phyloP scores from a whole-genome alignment of 2,888 invertebrate species.

The Stratiomys singularior region DNA sequence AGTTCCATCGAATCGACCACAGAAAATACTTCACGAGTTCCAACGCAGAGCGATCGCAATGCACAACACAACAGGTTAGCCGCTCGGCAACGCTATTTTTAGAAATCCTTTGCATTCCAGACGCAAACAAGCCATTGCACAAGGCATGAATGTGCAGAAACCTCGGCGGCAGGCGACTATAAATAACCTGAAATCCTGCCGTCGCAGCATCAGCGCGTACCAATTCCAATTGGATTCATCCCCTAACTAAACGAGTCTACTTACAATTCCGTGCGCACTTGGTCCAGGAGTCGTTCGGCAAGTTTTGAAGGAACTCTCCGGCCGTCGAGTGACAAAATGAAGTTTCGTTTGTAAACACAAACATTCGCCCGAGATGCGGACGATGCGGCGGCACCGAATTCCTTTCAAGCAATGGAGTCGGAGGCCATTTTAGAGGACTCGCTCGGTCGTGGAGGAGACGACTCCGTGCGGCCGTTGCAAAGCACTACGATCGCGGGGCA shows the following conservation, averaged over 20 bases:
- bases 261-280: too few species aligned
- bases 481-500: background rate
- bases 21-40: too few species aligned
- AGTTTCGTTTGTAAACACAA: constrained; percentile 17
- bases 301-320: background rate
- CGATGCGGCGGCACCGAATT: background rate
- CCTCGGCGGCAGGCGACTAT: background rate
- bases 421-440: constrained; percentile 17
- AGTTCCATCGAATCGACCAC: too few species aligned
- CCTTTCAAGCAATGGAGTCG: background rate
- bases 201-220: background rate
- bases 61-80: constrained; percentile 21
- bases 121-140: background rate
- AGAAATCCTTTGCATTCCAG: constrained; percentile 34
- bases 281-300: too few species aligned
- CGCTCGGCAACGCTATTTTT: constrained; percentile 13
- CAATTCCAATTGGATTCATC: background rate
- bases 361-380: background rate
- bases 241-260: background rate
- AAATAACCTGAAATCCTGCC: background rate
- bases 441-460: background rate
- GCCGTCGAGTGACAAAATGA: background rate
- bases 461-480: background rate
- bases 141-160: background rate
- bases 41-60: background rate